Percentiles rank a stretch among this genome's conserved stretches.
Conservation (phyloP, 1,140 invertebrate genomes). For the Ridgeia piscesae region DNA sequence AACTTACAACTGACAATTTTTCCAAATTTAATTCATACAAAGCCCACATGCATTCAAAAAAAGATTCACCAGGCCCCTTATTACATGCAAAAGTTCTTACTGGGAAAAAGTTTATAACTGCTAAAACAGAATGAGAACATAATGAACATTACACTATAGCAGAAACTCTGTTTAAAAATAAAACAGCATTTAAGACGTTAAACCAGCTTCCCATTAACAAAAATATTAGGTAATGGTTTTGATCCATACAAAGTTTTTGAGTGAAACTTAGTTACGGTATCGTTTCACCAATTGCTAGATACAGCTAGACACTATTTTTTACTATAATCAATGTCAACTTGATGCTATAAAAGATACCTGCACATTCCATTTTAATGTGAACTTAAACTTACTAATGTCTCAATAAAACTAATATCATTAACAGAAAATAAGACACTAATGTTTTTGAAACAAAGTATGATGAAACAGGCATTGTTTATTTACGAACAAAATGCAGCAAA, state of each 20-base stretch:
- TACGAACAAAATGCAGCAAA: background rate
- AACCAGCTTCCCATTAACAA: background rate
- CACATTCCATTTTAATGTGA: too few species aligned
- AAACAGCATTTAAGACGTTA: background rate
- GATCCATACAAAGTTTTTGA: too few species aligned
- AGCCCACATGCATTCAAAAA: too few species aligned
- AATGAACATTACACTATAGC: background rate
- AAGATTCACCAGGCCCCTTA: background rate
- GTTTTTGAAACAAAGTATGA: background rate
- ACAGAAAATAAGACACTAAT: background rate
- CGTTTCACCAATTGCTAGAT: too few species aligned
- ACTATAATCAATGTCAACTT: too few species aligned
- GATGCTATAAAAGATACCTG: too few species aligned
- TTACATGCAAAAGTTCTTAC: background rate
- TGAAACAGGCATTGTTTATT: background rate
- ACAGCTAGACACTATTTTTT: too few species aligned
- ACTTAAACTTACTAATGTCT: too few species aligned
- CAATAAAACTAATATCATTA: background rate
- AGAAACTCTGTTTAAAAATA: too few species aligned
- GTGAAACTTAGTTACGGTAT: too few species aligned
- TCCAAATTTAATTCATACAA: too few species aligned
- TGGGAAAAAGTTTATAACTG: background rate
- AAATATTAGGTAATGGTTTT: background rate
- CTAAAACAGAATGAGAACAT: background rate
- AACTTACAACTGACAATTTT: too few species aligned